Percentiles rank a stretch among this genome's conserved stretches.
phyloP scores from a whole-genome alignment of 2,888 invertebrate species.

The Philonicus albiceps region DNA sequence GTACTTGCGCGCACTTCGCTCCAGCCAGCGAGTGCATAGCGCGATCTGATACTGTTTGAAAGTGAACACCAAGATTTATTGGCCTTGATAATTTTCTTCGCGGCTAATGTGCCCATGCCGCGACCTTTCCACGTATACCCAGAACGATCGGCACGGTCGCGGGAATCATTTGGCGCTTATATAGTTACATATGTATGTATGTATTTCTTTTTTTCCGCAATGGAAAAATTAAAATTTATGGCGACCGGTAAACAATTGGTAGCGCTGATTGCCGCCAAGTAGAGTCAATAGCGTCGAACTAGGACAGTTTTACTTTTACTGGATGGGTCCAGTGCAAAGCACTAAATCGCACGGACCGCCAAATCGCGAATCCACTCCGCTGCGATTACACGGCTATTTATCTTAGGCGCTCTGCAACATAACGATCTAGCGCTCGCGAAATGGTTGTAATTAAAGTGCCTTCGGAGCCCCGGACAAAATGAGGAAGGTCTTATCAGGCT shows the following conservation, averaged over 20 bases:
- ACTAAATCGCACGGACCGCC: not conserved
- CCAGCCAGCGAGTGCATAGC: not conserved
- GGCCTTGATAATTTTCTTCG: constrained; percentile 28
- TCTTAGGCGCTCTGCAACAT: constrained; percentile 20
- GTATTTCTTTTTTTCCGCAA: not conserved
- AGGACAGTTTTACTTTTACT: constrained; percentile 35
- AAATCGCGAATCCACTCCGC: not conserved
- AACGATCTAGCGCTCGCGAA: constrained; percentile 29
- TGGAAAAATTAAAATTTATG: constrained; percentile 13
- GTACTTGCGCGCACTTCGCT: not conserved
- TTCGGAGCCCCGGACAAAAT: constrained; percentile 13
- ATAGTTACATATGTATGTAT: not conserved
- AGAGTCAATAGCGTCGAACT: not conserved
- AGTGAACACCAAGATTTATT: constrained; percentile 27
- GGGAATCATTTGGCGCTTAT: not conserved
- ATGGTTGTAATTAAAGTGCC: constrained; percentile 40
- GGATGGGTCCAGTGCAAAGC: not conserved
- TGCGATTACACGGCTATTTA: constrained; percentile 27
- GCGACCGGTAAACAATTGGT: constrained; percentile 29
- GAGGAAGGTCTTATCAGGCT: constrained; percentile 39
- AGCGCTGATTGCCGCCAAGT: not conserved
- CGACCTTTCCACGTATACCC: constrained; percentile 7
- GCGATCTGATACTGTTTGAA: constrained; percentile 22
- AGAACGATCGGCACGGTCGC: not conserved
- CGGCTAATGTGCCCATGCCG: not conserved